Evolutionary conservation across 2,888 invertebrate genomes (phyloP).

Genomic region (Tholera decimalis): DNA sequence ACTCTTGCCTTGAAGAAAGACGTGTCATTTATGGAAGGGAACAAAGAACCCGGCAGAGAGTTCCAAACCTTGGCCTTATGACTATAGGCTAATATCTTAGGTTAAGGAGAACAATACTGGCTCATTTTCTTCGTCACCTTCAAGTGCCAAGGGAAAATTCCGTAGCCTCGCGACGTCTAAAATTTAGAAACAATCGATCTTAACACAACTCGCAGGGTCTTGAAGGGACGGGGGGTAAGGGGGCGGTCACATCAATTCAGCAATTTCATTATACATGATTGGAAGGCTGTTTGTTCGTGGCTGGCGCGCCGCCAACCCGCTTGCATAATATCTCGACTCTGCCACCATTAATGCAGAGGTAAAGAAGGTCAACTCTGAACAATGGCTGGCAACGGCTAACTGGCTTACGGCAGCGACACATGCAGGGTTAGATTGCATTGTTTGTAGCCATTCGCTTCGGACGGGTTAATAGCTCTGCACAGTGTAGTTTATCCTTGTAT

Average conservation of each 20-base stretch:
- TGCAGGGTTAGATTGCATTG: slow-evolving; percentile 16
- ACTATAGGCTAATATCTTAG: too few species aligned
- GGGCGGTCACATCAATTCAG: slow-evolving; percentile 67
- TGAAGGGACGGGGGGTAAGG: not conserved
- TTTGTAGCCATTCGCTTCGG: slow-evolving; percentile 3
- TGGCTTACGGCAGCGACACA: not conserved
- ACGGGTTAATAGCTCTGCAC: not conserved
- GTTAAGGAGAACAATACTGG: too few species aligned
- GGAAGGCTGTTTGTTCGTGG: slow-evolving; percentile 77
- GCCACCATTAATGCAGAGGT: slow-evolving; percentile 28
- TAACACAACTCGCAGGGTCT: slow-evolving; percentile 15
- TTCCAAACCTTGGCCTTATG: too few species aligned
- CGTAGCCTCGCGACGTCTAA: slow-evolving; percentile 9
- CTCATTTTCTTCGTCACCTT: too few species aligned
- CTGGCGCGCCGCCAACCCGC: slow-evolving; percentile 76
- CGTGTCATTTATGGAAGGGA: too few species aligned
- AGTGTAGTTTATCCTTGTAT: slow-evolving; percentile 14
- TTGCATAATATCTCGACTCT: slow-evolving; percentile 62
- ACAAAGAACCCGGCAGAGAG: too few species aligned
- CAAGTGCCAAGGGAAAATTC: too few species aligned
- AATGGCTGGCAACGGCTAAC: slow-evolving; percentile 15
- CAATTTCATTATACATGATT: slow-evolving; percentile 82
- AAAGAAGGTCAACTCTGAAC: slow-evolving; percentile 32
- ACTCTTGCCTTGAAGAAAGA: too few species aligned
- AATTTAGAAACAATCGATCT: slow-evolving; percentile 56